Conservation (phyloP, 2,888 invertebrate genomes). For the Platynereis dumerilii region DNA sequence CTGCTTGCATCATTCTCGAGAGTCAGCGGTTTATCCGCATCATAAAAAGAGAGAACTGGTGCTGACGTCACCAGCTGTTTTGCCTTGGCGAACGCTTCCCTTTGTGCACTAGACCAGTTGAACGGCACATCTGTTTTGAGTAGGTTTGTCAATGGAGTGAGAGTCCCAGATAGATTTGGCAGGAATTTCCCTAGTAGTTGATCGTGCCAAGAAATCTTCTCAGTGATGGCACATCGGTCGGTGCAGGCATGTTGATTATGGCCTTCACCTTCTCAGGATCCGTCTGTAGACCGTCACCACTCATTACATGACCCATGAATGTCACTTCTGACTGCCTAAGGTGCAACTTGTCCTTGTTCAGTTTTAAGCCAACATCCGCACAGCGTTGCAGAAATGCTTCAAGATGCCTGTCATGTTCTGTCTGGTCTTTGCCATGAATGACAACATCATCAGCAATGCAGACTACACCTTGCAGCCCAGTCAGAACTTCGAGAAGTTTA, state of each 20-base stretch:
- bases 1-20: slow-evolving; percentile 39
- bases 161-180: slow-evolving; percentile 27
- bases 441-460: too few relatives aligned
- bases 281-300: too few relatives aligned
- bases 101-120: slow-evolving; percentile 36
- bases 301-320: too few relatives aligned
- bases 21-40: slow-evolving; percentile 23
- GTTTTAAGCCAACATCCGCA: slow-evolving; percentile 23
- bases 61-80: slow-evolving; percentile 26
- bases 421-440: slow-evolving; percentile 25
- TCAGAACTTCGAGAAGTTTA: slow-evolving; percentile 25
- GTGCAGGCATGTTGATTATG: too few relatives aligned
- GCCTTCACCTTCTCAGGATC: too few relatives aligned
- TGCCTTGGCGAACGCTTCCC: slow-evolving; percentile 33
- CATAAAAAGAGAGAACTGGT: slow-evolving; percentile 36
- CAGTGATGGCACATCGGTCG: too few relatives aligned
- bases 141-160: slow-evolving; percentile 32
- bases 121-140: slow-evolving; percentile 36
- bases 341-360: slow-evolving; percentile 31
- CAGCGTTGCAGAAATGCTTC: slow-evolving; percentile 23
- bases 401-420: slow-evolving; percentile 25
- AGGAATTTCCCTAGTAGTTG: slow-evolving; percentile 24
- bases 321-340: slow-evolving; percentile 23
- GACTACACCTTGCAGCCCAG: slow-evolving; percentile 31
- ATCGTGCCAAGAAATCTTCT: too few relatives aligned